Percentiles rank a stretch among this genome's conserved stretches.
phyloP scores from a whole-genome alignment of 2,797 vertebrate genomes.

The Eutrigla gurnardus region DNA sequence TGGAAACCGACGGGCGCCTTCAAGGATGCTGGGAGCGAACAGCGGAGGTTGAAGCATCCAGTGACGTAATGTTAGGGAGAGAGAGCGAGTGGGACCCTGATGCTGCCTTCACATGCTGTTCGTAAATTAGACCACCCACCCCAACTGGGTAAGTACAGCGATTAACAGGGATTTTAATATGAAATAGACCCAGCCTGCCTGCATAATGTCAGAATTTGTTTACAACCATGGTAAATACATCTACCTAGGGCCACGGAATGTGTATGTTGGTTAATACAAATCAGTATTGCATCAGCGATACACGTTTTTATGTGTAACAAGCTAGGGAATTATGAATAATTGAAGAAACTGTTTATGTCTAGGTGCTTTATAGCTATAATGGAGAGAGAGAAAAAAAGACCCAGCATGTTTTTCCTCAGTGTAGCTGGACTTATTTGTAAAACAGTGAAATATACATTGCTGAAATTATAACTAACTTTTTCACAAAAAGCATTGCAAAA shows the following conservation, averaged over 20 bases:
- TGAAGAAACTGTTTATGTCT: not conserved
- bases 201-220: not conserved
- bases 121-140: fast-evolving
- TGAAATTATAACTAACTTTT: too few species aligned
- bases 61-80: constrained; percentile 81
- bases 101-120: constrained; percentile 54
- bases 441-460: not conserved
- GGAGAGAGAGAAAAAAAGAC: not conserved
- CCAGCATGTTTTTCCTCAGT: not conserved
- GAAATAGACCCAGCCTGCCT: not conserved
- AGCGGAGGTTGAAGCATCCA: constrained; percentile 48
- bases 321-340: not conserved
- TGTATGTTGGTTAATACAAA: not conserved
- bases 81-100: constrained; percentile 61
- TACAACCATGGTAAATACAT: not conserved
- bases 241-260: not conserved
- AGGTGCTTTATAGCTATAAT: not conserved
- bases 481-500: not conserved
- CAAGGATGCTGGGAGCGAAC: constrained; percentile 75
- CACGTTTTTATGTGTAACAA: not conserved
- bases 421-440: not conserved
- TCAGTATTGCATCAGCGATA: too few species aligned
- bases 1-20: constrained; percentile 81
- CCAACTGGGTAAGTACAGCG: too few species aligned
- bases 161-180: not conserved